Percentiles rank a stretch among this genome's conserved stretches.
phyloP scores from a whole-genome alignment of 2,113 vertebrate species.

The Ascaphus truei region DNA sequence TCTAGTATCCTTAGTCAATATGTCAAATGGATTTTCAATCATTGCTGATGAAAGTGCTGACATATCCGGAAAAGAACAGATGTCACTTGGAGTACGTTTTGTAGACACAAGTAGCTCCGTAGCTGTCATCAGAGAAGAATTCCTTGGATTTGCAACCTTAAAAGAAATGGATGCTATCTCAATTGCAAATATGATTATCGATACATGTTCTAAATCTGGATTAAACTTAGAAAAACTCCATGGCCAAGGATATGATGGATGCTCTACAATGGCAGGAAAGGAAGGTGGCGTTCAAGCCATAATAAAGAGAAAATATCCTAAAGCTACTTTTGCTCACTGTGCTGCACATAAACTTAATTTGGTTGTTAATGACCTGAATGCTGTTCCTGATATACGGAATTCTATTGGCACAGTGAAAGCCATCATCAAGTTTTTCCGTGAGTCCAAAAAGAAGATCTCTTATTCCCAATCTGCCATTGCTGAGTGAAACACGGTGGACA shows the following conservation, averaged over 20 bases:
- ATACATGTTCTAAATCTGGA: neutral
- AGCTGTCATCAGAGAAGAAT: neutral
- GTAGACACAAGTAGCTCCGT: neutral
- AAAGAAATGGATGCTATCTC: neutral
- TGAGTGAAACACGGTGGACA: neutral
- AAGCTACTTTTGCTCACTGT: neutral
- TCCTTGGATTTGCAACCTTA: neutral
- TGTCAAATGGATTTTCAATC: neutral
- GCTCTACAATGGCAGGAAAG: neutral
- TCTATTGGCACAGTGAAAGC: neutral
- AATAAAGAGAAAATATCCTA: neutral
- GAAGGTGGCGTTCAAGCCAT: neutral
- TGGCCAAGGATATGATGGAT: neutral
- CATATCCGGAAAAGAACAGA: neutral
- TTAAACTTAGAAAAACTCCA: neutral
- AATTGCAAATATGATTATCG: neutral
- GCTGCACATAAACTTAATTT: neutral
- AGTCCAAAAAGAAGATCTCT: neutral
- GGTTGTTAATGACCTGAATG: neutral
- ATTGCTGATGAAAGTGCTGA: neutral
- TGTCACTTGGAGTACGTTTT: neutral
- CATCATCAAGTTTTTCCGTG: neutral
- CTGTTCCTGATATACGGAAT: neutral
- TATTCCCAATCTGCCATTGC: neutral
- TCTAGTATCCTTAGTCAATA: neutral